These are phyloP conservation scores for Mellivora capensis DNA, from an alignment of 2,113 vertebrate species.

Conservation along the genomic window DNA sequence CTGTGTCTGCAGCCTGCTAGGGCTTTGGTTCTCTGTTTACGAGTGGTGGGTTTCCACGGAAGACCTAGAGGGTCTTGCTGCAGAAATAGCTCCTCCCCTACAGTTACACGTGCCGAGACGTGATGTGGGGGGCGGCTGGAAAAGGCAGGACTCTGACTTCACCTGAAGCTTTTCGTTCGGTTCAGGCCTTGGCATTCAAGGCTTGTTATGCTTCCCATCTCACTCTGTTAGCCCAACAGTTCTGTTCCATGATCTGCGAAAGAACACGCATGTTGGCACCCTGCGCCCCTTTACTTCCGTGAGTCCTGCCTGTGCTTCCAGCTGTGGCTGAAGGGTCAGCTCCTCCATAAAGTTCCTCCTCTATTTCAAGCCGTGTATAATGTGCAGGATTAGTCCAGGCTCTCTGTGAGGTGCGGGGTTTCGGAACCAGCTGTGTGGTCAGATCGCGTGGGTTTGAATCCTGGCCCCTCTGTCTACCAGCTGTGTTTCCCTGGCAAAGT, in stretches of 20 bases:
- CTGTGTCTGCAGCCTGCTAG: not conserved
- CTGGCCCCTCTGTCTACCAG: not conserved
- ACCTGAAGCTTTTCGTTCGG: not conserved
- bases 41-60: not conserved
- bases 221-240: not conserved
- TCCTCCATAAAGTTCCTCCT: not conserved
- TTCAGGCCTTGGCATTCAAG: not conserved
- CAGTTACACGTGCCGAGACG: not conserved
- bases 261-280: rapidly evolving
- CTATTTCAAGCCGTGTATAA: not conserved
- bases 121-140: not conserved
- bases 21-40: not conserved
- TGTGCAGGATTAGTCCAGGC: not conserved
- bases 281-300: not conserved
- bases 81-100: not conserved
- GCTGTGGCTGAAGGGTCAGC: not conserved
- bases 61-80: not conserved
- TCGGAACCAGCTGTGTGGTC: not conserved
- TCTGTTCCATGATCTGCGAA: not conserved
- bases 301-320: not conserved
- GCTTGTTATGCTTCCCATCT: not conserved
- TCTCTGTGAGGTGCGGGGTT: not conserved
- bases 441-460: not conserved
- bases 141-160: not conserved
- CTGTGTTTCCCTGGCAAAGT: not conserved